Percentiles rank a stretch among this genome's conserved stretches.
Evolutionary conservation across 2,888 invertebrate species (phyloP).

Genomic region (Yponomeuta sedellus): DNA sequence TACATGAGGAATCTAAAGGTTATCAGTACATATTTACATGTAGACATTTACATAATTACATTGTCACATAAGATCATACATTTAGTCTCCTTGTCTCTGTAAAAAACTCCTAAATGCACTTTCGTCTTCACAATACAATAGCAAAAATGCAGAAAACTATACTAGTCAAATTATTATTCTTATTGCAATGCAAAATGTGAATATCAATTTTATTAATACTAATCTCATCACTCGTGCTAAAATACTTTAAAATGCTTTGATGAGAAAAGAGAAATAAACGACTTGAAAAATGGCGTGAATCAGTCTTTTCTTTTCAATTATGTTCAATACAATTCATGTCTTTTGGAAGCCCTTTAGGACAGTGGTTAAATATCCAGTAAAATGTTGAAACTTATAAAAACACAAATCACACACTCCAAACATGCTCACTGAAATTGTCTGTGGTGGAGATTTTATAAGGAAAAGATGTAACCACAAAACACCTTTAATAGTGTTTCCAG

Average conservation of each 20-base stretch:
- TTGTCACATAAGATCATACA: constrained; percentile 27
- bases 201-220: constrained; percentile 30
- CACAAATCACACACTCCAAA: too few relatives aligned
- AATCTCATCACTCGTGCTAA: constrained; percentile 52
- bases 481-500: too few relatives aligned
- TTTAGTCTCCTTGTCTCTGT: not conserved
- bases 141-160: constrained; percentile 39
- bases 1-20: constrained; percentile 18
- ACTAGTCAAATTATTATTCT: constrained; percentile 60
- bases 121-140: constrained; percentile 18
- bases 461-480: too few relatives aligned
- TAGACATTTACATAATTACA: constrained; percentile 23
- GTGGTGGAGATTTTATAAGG: too few relatives aligned
- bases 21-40: constrained; percentile 24
- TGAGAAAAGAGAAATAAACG: constrained; percentile 52
- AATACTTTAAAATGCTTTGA: constrained; percentile 34
- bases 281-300: constrained; percentile 59
- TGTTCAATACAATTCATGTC: constrained; percentile 5
- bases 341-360: constrained; percentile 16
- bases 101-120: constrained; percentile 10
- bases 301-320: constrained; percentile 60
- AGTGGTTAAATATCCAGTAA: not conserved
- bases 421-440: too few relatives aligned
- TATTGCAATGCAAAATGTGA: not conserved
- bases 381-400: not conserved